A percentile compares a stretch with the other conserved stretches of the same genome.
These are phyloP conservation scores for Hystrix brachyura DNA, from an alignment of 2,113 vertebrate species.

Conservation along the genomic window DNA sequence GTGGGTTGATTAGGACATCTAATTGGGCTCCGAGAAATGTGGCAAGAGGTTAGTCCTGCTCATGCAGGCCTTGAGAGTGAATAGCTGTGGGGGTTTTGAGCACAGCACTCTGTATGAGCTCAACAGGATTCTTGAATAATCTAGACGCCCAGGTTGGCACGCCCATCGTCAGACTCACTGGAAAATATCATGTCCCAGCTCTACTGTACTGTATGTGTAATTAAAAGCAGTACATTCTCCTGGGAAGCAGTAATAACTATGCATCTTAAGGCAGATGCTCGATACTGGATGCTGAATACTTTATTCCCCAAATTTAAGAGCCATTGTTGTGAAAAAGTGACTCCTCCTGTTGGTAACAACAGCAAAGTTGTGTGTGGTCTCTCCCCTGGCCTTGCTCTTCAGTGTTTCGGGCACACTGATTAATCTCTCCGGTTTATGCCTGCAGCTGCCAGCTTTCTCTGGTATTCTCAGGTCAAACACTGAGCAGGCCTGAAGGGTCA, in stretches of 20 bases:
- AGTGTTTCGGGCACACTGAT: not conserved
- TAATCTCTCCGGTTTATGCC: not conserved
- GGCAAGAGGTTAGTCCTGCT: not conserved
- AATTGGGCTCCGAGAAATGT: not conserved
- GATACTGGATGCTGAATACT: not conserved
- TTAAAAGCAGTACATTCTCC: conserved; percentile 4
- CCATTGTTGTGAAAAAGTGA: not conserved
- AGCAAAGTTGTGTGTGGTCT: not conserved
- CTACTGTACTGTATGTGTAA: not conserved
- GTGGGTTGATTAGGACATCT: not conserved
- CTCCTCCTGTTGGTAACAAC: not conserved
- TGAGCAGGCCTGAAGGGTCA: not conserved
- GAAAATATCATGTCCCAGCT: not conserved
- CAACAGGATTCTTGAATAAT: not conserved
- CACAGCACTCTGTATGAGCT: not conserved
- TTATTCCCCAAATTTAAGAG: conserved; percentile 28
- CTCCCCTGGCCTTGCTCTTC: not conserved
- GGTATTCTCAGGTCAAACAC: not conserved
- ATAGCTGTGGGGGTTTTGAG: not conserved
- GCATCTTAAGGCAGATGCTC: not conserved
- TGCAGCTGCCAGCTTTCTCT: not conserved
- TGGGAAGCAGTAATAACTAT: not conserved
- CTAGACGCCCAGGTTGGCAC: not conserved
- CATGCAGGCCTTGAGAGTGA: not conserved
- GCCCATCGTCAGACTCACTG: not conserved